These are phyloP conservation scores for Epicauta chinensis DNA, from an alignment of 1,140 invertebrate species.

Conservation along the genomic window DNA sequence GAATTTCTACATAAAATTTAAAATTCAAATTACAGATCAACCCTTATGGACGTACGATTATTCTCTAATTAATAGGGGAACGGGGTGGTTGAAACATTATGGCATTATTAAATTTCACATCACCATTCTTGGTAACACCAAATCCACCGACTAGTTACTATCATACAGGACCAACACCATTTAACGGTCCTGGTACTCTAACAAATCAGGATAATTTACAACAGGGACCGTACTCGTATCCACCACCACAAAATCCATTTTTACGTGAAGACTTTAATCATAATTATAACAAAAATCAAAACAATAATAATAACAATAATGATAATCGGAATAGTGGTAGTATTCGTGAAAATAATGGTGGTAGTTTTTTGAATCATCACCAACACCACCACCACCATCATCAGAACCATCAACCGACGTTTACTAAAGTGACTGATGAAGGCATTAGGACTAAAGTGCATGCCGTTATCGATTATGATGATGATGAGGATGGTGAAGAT, in stretches of 20 bases:
- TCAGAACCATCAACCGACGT: conserved; percentile 9
- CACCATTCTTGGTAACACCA: conserved; percentile 29
- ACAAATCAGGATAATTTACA: neutral
- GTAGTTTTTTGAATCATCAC: too few relatives aligned
- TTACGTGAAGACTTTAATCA: conserved; percentile 30
- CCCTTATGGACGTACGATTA: neutral
- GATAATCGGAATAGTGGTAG: neutral
- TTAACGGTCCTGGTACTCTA: conserved; percentile 1
- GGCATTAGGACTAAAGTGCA: conserved; percentile 58
- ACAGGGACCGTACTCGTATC: conserved; percentile 34
- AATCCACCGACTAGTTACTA: conserved; percentile 25
- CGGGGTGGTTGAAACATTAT: conserved; percentile 22
- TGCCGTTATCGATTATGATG: conserved; percentile 62
- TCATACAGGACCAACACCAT: conserved; percentile 14
- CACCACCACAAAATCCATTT: conserved; percentile 36
- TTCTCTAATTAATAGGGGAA: too few relatives aligned
- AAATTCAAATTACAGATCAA: too few relatives aligned
- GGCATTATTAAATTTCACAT: conserved; percentile 31
- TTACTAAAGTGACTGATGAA: conserved; percentile 37
- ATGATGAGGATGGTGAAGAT: conserved; percentile 53
- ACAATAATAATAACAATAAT: neutral
- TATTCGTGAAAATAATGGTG: too few relatives aligned
- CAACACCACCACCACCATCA: too few relatives aligned
- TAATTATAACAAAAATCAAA: neutral
- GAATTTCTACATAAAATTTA: too few relatives aligned